Evolutionary conservation across 2,888 invertebrate genomes (phyloP).

Genomic region (Tetranychus truncatus): DNA sequence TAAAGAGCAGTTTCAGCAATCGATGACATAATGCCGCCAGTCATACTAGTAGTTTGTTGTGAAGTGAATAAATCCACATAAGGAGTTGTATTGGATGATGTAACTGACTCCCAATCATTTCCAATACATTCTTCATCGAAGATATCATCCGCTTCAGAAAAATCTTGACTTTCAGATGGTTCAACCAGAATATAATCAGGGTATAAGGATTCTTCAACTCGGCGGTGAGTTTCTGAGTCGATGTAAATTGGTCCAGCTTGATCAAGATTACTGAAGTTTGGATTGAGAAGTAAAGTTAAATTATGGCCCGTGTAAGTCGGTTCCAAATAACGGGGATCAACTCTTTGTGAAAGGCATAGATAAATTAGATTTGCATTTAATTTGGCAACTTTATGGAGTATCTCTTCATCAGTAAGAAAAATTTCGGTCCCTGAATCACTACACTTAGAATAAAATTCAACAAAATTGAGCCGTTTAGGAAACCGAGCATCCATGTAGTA

Average conservation of each 20-base stretch:
- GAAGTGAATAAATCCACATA: neutral
- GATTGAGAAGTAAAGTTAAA: slow-evolving; percentile 3
- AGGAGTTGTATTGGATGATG: neutral
- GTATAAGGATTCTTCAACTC: neutral
- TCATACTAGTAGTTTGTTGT: slow-evolving; percentile 5
- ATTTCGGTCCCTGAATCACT: slow-evolving; percentile 48
- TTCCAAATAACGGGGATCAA: slow-evolving; percentile 34
- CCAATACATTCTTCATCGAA: slow-evolving; percentile 1
- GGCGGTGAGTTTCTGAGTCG: neutral
- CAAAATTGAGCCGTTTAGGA: slow-evolving; percentile 40
- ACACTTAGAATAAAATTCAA: slow-evolving; percentile 11
- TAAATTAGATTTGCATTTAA: slow-evolving; percentile 61
- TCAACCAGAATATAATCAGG: neutral
- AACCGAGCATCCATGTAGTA: slow-evolving; percentile 62
- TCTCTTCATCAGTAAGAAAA: slow-evolving; percentile 51
- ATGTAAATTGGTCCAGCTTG: neutral
- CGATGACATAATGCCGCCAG: neutral
- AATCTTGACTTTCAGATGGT: neutral
- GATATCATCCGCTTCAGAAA: neutral
- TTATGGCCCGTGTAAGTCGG: neutral
- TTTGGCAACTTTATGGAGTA: slow-evolving; percentile 52
- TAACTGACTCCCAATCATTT: slow-evolving; percentile 3
- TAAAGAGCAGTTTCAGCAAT: slow-evolving; percentile 1
- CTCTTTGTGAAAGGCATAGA: slow-evolving; percentile 56
- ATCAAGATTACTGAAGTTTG: neutral